Evolutionary conservation across 2,888 invertebrate genomes (phyloP), one percentile per base, ranked within the genome.

Genomic region (Thereva unica): DNA sequence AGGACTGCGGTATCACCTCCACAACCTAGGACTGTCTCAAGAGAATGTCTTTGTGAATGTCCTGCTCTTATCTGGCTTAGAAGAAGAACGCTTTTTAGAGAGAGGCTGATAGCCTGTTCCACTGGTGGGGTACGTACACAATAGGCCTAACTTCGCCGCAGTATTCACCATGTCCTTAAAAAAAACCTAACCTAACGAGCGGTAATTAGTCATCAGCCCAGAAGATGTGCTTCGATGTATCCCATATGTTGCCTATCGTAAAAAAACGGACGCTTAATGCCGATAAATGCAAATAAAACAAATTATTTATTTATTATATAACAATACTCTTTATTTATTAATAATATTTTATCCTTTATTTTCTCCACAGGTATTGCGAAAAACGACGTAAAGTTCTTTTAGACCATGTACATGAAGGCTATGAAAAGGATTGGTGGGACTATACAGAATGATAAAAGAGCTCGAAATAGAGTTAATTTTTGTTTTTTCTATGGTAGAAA

Each of bases 381-480:
- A 94, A 93, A 81, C 89, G 99, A 76, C 89, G 98, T 75, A 93
- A 95, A 84, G 96, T 95, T 72, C 85, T 99, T 73, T 84, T 98
- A 76, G 95, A 96, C 80, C 98, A 99, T 82, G 98, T 98, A 61
- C 93, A 96, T 81, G 98, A 99, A 85, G 98, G 98, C 71, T 97
- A 97, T 81, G 98, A 98, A 82, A 95, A 94, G 84, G 97, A 97
- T 80, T 91, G 94, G 89, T 98, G 97, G 98, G 93, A 93, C 77
- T 95, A 93, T 82, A 92, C 90, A 83, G 93, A 93, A 87, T 92
- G 80, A 80, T 79, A 77, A 44, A 50, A 56, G 12, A 35, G 23
- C 23, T 23, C 23, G 23, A 23, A 23, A 23, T 23, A 23, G 23
- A 23, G 23, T 23, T 23, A 23, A 23, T 23, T 23, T 23, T 23